Percentiles rank a stretch among this genome's conserved stretches.
phyloP scores from a whole-genome alignment of 2,797 vertebrate genomes.

The Pangasius mekongensis region DNA sequence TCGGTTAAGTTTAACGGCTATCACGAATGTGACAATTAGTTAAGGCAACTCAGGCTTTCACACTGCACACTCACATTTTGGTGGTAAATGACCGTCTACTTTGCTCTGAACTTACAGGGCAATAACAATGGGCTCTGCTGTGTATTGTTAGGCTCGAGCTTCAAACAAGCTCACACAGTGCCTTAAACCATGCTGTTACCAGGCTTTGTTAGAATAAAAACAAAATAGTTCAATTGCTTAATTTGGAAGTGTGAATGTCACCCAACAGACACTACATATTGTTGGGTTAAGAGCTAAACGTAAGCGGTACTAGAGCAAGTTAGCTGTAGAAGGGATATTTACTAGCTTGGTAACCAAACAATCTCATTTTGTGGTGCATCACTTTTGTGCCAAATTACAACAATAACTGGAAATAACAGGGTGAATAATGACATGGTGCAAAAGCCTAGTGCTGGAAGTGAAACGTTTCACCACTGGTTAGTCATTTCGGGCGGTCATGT shows the following conservation, averaged over 20 bases:
- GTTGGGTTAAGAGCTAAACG: not conserved
- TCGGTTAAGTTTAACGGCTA: not conserved
- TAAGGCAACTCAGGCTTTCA: not conserved
- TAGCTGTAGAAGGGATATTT: not conserved
- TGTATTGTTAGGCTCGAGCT: not conserved
- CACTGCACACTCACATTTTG: not conserved
- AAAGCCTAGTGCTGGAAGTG: not conserved
- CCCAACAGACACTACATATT: not conserved
- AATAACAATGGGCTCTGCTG: conserved; percentile 1
- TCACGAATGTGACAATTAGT: not conserved
- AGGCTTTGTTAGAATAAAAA: not conserved
- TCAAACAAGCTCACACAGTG: not conserved
- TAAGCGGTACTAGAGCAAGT: not conserved
- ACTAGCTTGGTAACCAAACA: not conserved
- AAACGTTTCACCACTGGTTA: not conserved
- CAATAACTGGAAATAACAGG: not conserved
- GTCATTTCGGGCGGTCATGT: not conserved
- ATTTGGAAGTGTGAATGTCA: not conserved
- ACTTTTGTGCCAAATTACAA: not conserved
- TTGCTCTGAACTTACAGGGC: not conserved
- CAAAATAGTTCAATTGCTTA: not conserved
- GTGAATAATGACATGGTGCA: not conserved
- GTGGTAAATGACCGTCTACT: not conserved
- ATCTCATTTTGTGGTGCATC: not conserved
- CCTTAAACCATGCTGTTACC: not conserved